phyloP scores from a whole-genome alignment of 1,140 invertebrate species.

The Drosophila kohkoa region DNA sequence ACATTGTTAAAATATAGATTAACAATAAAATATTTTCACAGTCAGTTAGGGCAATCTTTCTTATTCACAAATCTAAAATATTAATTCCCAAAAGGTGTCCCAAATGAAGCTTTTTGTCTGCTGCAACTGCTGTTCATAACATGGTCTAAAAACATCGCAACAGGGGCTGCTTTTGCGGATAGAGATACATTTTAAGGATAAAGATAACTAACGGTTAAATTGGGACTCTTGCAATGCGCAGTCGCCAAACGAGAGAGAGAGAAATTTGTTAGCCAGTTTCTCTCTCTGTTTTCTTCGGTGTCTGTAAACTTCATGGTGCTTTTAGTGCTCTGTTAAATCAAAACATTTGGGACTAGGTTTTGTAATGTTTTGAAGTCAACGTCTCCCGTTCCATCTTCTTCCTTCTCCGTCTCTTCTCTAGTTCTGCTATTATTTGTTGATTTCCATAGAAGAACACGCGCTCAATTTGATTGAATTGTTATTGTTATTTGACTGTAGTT shows the following conservation, averaged over 20 bases:
- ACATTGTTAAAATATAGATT: too few species aligned
- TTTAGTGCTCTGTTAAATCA: constrained; percentile 58
- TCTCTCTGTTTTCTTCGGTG: constrained; percentile 7
- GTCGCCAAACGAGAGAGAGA: constrained; percentile 25
- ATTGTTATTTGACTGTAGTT: constrained; percentile 66
- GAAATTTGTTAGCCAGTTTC: not conserved
- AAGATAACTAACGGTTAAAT: constrained; percentile 60
- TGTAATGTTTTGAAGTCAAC: constrained; percentile 36
- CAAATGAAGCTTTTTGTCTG: not conserved
- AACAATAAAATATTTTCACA: too few species aligned
- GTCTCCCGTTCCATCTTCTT: not conserved
- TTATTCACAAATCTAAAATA: not conserved
- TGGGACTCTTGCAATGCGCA: constrained; percentile 56
- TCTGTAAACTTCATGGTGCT: constrained; percentile 7
- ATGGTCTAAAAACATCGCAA: constrained; percentile 43
- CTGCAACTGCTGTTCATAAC: not conserved
- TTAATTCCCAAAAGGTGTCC: not conserved
- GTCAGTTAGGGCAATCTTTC: not conserved
- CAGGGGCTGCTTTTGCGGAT: constrained; percentile 1
- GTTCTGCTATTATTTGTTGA: constrained; percentile 53
- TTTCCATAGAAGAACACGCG: constrained; percentile 63
- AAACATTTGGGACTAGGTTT: constrained; percentile 54
- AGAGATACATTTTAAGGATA: not conserved
- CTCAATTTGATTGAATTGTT: constrained; percentile 81
- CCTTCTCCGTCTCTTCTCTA: not conserved